phyloP scores from a whole-genome alignment of 2,113 vertebrate species.

The Acinonyx jubatus region DNA sequence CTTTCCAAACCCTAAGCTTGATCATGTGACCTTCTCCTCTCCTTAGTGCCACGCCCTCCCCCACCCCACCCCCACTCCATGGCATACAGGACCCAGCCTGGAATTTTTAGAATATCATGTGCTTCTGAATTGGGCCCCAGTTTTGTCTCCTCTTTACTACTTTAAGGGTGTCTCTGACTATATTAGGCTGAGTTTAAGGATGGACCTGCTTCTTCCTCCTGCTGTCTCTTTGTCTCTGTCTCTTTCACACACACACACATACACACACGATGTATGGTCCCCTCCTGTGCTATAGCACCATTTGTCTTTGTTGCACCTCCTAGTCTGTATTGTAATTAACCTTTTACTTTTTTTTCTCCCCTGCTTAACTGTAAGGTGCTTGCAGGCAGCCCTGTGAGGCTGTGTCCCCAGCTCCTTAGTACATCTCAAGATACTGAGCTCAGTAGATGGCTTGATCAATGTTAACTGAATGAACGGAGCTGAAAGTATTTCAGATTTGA shows the following conservation, averaged over 20 bases:
- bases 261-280: rapidly evolving
- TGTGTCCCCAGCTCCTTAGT: not conserved
- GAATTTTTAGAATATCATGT: not conserved
- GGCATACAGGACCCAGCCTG: not conserved
- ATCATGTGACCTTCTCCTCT: not conserved
- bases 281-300: too few species aligned
- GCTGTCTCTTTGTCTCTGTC: not conserved
- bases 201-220: not conserved
- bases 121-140: not conserved
- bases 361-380: not conserved
- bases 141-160: not conserved
- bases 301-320: not conserved
- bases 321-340: not conserved
- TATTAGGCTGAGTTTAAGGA: not conserved
- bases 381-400: not conserved
- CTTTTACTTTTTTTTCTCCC: not conserved
- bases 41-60: too few species aligned
- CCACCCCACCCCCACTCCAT: too few species aligned
- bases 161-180: not conserved
- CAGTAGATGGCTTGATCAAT: not conserved
- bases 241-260: not conserved
- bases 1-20: not conserved
- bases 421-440: not conserved
- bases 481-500: not conserved
- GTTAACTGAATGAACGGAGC: not conserved